These are phyloP conservation scores for Psilopogon haemacephalus DNA, from an alignment of 2,113 vertebrate species.

Conservation along the genomic window DNA sequence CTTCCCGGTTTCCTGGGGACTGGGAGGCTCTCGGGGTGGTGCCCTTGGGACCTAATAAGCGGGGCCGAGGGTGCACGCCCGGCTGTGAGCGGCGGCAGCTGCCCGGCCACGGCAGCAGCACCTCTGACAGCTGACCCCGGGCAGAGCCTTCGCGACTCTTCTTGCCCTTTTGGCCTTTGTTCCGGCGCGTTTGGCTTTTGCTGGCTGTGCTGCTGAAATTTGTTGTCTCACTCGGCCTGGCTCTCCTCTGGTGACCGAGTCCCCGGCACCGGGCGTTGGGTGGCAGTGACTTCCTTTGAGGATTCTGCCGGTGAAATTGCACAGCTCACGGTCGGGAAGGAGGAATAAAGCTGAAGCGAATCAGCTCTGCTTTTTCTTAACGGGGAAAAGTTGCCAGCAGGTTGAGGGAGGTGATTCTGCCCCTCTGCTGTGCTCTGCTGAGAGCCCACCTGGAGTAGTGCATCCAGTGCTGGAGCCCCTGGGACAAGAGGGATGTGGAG, in stretches of 20 bases:
- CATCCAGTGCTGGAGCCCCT: no score
- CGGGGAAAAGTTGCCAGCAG: no score
- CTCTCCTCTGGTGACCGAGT: not conserved
- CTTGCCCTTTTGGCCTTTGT: not conserved
- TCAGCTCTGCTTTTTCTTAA: not conserved
- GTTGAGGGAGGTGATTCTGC: no score
- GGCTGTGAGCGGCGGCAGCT: not conserved
- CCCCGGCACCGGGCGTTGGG: fast-evolving
- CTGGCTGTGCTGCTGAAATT: not conserved
- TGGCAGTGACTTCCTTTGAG: not conserved
- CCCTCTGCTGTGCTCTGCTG: no score
- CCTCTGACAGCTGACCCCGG: not conserved
- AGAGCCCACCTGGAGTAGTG: no score
- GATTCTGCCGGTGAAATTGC: fast-evolving
- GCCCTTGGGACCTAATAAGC: not conserved
- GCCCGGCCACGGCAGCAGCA: not conserved
- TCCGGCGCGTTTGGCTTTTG: not conserved
- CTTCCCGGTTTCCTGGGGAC: not conserved
- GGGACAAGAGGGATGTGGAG: no score
- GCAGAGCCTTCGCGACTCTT: not conserved
- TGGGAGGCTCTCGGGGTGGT: not conserved
- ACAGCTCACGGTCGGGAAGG: fast-evolving
- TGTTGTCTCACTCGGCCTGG: not conserved
- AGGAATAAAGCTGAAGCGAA: not conserved
- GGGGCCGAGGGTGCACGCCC: not conserved